These are phyloP conservation scores for Dendrophyllia cribrosa DNA, from an alignment of 64 coral and sea anemone genomes.

Conservation along the genomic window DNA sequence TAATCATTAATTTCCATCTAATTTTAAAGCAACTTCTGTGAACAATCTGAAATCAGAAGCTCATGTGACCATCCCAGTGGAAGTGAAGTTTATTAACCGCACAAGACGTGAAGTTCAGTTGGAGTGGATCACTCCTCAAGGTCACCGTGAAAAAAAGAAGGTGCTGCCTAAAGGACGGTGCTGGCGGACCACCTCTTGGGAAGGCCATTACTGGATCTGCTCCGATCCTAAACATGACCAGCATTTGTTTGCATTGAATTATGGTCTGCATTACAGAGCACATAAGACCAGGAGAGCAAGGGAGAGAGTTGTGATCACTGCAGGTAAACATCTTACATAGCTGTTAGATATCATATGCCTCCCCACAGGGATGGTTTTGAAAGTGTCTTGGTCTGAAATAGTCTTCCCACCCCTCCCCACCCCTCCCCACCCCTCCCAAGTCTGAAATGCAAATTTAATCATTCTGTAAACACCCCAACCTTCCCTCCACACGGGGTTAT, in stretches of 20 bases:
- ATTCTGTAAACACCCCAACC: too few species aligned
- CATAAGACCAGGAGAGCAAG: constrained; percentile 34
- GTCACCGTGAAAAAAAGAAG: constrained; percentile 56
- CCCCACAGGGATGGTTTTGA: too few species aligned
- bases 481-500: too few species aligned
- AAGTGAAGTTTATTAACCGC: constrained; percentile 78
- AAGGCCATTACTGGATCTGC: constrained; percentile 70
- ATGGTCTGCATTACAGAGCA: constrained; percentile 51
- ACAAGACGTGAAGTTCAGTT: constrained; percentile 60
- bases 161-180: constrained; percentile 47
- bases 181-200: constrained; percentile 66
- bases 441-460: too few species aligned
- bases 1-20: background rate
- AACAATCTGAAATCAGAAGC: constrained; percentile 18
- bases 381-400: too few species aligned
- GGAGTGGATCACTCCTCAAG: constrained; percentile 60
- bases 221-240: constrained; percentile 55
- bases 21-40: constrained; percentile 38
- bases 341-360: background rate
- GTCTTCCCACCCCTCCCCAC: too few species aligned
- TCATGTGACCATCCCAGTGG: constrained; percentile 30
- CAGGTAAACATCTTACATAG: constrained; percentile 19
- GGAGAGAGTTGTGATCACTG: constrained; percentile 70
- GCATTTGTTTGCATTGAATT: constrained; percentile 65
- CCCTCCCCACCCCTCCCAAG: too few species aligned